Evolutionary conservation across 2,888 invertebrate species (phyloP), one percentile per base, ranked within the genome.

Genomic region (Leucophenga maculata): DNA sequence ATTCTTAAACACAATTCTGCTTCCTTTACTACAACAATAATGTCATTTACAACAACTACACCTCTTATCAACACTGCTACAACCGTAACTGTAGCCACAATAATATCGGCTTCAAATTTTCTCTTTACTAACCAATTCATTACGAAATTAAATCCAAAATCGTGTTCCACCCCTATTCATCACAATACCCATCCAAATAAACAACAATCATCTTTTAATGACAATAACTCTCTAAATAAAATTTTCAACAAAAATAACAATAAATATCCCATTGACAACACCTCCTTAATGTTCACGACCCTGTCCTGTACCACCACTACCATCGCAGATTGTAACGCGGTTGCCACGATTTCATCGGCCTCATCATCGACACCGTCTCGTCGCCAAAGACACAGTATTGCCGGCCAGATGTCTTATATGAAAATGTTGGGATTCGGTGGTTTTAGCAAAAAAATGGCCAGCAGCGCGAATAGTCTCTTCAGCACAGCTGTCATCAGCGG

Each of bases 401-500:
- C 95, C 91, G 95, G 95, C 91, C 96, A 96, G 93, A 94, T 95
- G 94, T 95, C 93, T 92, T 95, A 95, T 92, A 94, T 94, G 92
- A 94, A 94, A 93, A 93, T 95, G 93, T 92, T 95, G 91, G 94
- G 94, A 86, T 93, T 95, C 90, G 89, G 88, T 86, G 93, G 91
- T 86, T 91, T 91, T 86, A 92, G 91, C 85, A 92, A 92, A 90
- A 92, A 92, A 88, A 90, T 91, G 83, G 89, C 92, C 78, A 91
- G 89, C 88, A 93, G 93, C 82, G 92, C 94, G 78, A 95, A 94
- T 88, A 95, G 95, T 74, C 92, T 98, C 79, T 97, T 98, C 92
- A 96, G 96, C 88, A 98, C 97, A 72, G 97, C 97, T 73, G 97
- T 98, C 85, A 97, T 98, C 89, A 96, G 95, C 84, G 98, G 97